A percentile compares a stretch with the other conserved stretches of the same genome.
These are phyloP conservation scores for Xiphophorus birchmanni DNA, from an alignment of 2,797 vertebrate species.

Conservation along the genomic window DNA sequence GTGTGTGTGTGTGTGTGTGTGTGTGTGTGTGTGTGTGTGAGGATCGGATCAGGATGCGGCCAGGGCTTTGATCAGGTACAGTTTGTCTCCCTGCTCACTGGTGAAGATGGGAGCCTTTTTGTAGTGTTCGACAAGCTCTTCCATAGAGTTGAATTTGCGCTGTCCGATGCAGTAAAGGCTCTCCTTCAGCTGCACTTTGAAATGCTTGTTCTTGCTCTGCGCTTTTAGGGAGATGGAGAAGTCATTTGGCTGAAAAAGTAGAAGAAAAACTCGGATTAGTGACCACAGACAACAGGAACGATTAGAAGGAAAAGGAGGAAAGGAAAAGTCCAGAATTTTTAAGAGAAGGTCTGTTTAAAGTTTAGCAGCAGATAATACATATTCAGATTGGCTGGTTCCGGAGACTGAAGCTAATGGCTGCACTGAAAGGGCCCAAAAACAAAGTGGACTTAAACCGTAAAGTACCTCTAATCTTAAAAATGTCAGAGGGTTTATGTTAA, in stretches of 20 bases:
- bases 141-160: constrained; percentile 93
- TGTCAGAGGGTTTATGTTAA: neutral
- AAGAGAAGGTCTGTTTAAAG: neutral
- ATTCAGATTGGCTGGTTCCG: neutral
- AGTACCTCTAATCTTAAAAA: neutral
- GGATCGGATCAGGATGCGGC: constrained; percentile 83
- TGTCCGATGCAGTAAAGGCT: constrained; percentile 93
- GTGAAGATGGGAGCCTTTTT: constrained; percentile 96
- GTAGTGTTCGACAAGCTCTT: constrained; percentile 96
- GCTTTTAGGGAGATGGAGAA: constrained; percentile 95
- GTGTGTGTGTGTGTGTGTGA: constrained; percentile 7
- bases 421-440: neutral
- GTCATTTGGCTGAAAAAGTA: constrained; percentile 85
- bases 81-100: constrained; percentile 94
- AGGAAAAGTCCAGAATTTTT: neutral
- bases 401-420: neutral
- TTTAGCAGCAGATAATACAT: neutral
- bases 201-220: constrained; percentile 95
- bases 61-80: constrained; percentile 92
- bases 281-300: neutral
- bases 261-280: neutral
- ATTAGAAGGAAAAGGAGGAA: neutral
- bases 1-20: neutral
- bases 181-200: constrained; percentile 93
- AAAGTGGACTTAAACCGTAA: neutral